phyloP scores from a whole-genome alignment of 2,113 vertebrate species.

The Mesitornis unicolor region DNA sequence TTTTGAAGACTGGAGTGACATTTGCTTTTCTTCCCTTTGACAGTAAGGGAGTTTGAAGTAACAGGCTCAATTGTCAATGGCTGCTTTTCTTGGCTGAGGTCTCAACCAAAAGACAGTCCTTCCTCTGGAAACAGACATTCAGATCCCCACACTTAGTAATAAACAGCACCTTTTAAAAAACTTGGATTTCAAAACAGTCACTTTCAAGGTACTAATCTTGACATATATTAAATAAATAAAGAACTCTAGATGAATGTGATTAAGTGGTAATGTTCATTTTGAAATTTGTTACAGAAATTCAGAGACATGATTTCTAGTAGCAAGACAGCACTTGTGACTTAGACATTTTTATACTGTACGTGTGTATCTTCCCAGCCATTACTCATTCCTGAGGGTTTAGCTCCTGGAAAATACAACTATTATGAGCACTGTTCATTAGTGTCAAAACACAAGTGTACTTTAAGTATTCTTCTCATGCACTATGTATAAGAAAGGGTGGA shows the following conservation, averaged over 20 bases:
- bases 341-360: neutral
- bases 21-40: too few relatives aligned
- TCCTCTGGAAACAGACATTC: neutral
- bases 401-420: neutral
- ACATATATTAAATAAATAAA: neutral
- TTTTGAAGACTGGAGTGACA: too few relatives aligned
- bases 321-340: neutral
- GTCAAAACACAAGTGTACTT: slow-evolving; percentile 14
- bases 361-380: neutral
- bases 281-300: neutral
- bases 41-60: neutral
- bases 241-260: neutral
- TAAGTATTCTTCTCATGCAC: neutral
- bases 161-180: neutral
- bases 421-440: neutral
- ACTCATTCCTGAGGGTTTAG: neutral
- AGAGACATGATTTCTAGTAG: neutral
- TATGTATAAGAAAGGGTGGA: neutral
- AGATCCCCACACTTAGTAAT: neutral
- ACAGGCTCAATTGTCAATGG: neutral
- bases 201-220: neutral
- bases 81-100: neutral
- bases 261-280: neutral
- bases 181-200: neutral
- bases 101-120: neutral